A percentile compares a stretch with the other conserved stretches of the same genome.
These are phyloP conservation scores for Amitus sp. DNA, from an alignment of 2,888 invertebrate species.

Conservation along the genomic window DNA sequence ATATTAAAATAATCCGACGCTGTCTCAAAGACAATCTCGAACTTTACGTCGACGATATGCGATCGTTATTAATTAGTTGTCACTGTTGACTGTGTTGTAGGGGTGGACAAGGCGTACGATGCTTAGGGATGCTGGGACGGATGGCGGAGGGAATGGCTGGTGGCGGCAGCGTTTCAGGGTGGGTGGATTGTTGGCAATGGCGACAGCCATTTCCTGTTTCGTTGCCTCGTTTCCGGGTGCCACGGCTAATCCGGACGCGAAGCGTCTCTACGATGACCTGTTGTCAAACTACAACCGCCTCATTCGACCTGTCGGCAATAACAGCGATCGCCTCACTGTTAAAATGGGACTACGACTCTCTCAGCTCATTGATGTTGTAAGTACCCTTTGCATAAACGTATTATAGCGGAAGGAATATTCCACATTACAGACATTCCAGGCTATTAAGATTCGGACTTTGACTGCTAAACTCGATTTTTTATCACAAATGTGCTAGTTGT, in stretches of 20 bases:
- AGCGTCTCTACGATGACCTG: constrained; percentile 94
- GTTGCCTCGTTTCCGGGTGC: constrained; percentile 66
- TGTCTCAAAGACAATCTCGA: too few relatives aligned
- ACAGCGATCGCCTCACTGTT: constrained; percentile 93
- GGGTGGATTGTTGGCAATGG: constrained; percentile 74
- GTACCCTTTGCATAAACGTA: constrained; percentile 63
- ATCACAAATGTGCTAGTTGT: too few relatives aligned
- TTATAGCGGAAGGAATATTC: background rate
- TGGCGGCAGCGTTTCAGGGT: constrained; percentile 55
- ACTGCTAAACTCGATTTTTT: too few relatives aligned
- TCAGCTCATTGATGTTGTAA: constrained; percentile 93
- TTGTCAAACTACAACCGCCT: constrained; percentile 95
- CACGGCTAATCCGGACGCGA: constrained; percentile 91
- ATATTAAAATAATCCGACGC: too few relatives aligned
- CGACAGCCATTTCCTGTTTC: constrained; percentile 72
- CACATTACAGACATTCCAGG: background rate
- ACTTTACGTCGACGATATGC: too few relatives aligned
- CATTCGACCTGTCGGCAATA: constrained; percentile 94
- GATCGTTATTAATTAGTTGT: background rate
- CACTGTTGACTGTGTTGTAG: constrained; percentile 64
- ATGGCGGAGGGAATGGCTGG: constrained; percentile 63
- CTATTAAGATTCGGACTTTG: too few relatives aligned
- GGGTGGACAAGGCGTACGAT: constrained; percentile 89
- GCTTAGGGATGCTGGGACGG: constrained; percentile 71
- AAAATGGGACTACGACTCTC: constrained; percentile 92